Base-by-base conservation (phyloP, 2,113 vertebrate genomes). In the Oryzias woworae region DNA sequence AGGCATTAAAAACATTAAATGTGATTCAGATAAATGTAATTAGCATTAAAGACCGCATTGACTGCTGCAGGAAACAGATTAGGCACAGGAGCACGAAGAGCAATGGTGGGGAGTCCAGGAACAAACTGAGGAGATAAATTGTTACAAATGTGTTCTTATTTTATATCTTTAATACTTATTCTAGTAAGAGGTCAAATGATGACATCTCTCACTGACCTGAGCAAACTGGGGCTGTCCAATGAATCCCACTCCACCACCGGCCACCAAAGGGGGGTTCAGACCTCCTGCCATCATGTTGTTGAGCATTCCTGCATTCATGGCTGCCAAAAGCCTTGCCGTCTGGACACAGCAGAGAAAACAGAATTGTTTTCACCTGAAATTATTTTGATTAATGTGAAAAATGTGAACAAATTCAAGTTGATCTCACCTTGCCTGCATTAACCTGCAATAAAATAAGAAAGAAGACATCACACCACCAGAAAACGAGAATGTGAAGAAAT, bases 361-460 rank as follows among this genome's bases (percentile, higher is more conserved):
- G 2, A 63, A 22, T 7, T 12, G 48, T 10, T 41, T 41, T 23
- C 58, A 7, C n/a, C 7, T 46, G 3, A 15, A 15, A 1, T 47
- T 1, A 43, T 67, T 46, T 62, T 0, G 0, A 60, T 41, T 41
- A 36, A 12, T 43, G 17, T 26, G 24, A 0, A 44, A 58, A 53
- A 55, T 0, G 20, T 14, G 0, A 0, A 31, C 18, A 24, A 2
- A 23, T 52, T 12, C 46, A 48, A 18, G 13, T 61, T 7, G 15
- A 20, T 2, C 80, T 83, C 80, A 91, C 89, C 84, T 89, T 90
- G 24, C 77, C 85, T 47, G 72, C 85, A 50, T 52, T 82, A 67
- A 75, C 86, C 89, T 91, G 70, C 14, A 81, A 31, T 7, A 20
- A 66, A 46, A 31, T 43, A 72, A 75, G 4, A 77, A 2, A 80